phyloP scores from a whole-genome alignment of 2,888 invertebrate species.

The Labia minor region DNA sequence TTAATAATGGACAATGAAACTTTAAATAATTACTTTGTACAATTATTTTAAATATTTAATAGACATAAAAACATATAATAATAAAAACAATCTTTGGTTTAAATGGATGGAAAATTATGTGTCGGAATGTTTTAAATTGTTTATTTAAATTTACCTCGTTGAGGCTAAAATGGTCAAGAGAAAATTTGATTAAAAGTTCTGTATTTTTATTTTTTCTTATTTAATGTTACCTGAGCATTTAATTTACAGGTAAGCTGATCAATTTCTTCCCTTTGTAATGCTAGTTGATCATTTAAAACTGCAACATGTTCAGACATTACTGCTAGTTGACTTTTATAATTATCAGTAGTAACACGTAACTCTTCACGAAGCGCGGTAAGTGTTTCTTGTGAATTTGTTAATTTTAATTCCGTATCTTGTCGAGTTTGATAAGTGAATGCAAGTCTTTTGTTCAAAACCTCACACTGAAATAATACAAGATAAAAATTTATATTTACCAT shows the following conservation, averaged over 20 bases:
- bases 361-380: constrained; percentile 53
- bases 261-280: constrained; percentile 68
- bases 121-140: neutral
- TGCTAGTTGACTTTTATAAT: constrained; percentile 59
- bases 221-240: neutral
- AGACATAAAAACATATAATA: neutral
- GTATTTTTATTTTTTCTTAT: neutral
- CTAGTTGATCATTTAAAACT: constrained; percentile 72
- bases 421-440: constrained; percentile 45
- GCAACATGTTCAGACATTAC: constrained; percentile 70
- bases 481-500: too few species aligned
- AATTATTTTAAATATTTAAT: neutral
- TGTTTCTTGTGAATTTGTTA: constrained; percentile 39
- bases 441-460: constrained; percentile 45
- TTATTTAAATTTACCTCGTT: neutral
- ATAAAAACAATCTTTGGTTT: neutral
- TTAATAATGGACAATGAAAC: too few species aligned
- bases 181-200: neutral
- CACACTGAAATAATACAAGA: constrained; percentile 36
- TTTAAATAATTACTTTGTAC: neutral
- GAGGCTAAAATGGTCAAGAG: neutral
- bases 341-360: constrained; percentile 47
- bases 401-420: constrained; percentile 41
- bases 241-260: constrained; percentile 46
- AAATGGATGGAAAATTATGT: neutral